Conservation (phyloP, 2,888 invertebrate genomes). For the Drosophila mimetica region DNA sequence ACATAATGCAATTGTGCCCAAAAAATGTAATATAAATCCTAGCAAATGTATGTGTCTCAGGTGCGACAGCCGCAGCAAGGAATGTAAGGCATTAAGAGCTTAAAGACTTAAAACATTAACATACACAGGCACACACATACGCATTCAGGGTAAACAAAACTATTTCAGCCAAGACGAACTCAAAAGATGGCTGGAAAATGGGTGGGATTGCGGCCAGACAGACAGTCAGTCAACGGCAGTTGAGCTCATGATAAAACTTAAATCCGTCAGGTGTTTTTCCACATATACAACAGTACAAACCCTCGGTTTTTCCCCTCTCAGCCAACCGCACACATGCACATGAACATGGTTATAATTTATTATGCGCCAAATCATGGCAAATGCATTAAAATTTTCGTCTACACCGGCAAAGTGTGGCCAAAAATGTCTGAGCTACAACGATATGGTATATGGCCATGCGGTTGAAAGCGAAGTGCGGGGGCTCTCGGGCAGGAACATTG, state of each 20-base stretch:
- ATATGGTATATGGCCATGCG: constrained; percentile 60
- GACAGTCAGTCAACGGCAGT: constrained; percentile 47
- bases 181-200: constrained; percentile 16
- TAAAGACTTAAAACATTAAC: constrained; percentile 71
- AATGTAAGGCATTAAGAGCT: constrained; percentile 69
- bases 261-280: constrained; percentile 71
- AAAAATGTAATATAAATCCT: constrained; percentile 34
- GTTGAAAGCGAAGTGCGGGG: constrained; percentile 1
- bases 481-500: constrained; percentile 8
- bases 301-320: constrained; percentile 10
- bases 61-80: constrained; percentile 55
- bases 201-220: constrained; percentile 30
- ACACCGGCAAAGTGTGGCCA: constrained; percentile 63
- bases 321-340: constrained; percentile 27
- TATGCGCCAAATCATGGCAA: constrained; percentile 73
- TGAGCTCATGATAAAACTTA: constrained; percentile 65
- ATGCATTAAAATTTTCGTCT: constrained; percentile 72
- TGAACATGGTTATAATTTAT: constrained; percentile 58
- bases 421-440: constrained; percentile 55
- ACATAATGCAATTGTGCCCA: constrained; percentile 38
- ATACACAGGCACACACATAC: constrained; percentile 8
- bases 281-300: constrained; percentile 29
- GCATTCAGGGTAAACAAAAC: constrained; percentile 41
- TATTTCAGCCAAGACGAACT: constrained; percentile 49
- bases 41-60: constrained; percentile 37